phyloP scores from a whole-genome alignment of 1,140 invertebrate genomes.

The Aphelinus certus region DNA sequence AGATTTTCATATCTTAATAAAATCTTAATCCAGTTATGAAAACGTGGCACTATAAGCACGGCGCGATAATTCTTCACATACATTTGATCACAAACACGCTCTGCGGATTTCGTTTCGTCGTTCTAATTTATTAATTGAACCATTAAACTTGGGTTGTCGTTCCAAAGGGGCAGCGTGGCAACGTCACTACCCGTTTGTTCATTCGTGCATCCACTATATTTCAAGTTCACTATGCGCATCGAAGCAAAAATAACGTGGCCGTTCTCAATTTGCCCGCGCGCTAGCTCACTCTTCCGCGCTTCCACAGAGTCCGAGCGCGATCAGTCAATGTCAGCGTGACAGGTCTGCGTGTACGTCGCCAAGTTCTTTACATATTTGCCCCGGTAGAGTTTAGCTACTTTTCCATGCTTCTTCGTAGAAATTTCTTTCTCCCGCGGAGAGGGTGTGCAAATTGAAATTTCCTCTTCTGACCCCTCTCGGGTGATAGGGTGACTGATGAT shows the following conservation, averaged over 20 bases:
- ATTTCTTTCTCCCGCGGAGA: neutral
- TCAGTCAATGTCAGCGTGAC: conserved; percentile 29
- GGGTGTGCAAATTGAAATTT: conserved; percentile 27
- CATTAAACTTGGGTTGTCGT: too few species aligned
- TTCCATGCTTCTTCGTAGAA: neutral
- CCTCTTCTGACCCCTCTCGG: conserved; percentile 4
- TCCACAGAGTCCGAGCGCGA: conserved; percentile 5
- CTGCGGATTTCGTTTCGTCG: too few species aligned
- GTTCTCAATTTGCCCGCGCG: conserved; percentile 4
- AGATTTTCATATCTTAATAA: too few species aligned
- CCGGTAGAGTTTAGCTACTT: conserved; percentile 5
- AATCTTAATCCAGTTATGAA: too few species aligned
- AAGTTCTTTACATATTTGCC: conserved; percentile 32
- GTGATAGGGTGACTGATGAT: conserved; percentile 4
- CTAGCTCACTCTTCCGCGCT: too few species aligned
- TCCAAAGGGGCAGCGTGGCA: too few species aligned
- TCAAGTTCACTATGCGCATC: neutral
- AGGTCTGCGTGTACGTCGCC: neutral
- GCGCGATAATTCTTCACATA: too few species aligned
- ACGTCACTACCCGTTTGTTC: too few species aligned
- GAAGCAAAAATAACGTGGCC: conserved; percentile 10
- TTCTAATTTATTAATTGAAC: too few species aligned
- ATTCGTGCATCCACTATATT: too few species aligned
- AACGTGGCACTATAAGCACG: too few species aligned
- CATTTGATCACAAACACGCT: too few species aligned